Conservation (phyloP, 2,797 vertebrate genomes). For the Malurus splendens region DNA sequence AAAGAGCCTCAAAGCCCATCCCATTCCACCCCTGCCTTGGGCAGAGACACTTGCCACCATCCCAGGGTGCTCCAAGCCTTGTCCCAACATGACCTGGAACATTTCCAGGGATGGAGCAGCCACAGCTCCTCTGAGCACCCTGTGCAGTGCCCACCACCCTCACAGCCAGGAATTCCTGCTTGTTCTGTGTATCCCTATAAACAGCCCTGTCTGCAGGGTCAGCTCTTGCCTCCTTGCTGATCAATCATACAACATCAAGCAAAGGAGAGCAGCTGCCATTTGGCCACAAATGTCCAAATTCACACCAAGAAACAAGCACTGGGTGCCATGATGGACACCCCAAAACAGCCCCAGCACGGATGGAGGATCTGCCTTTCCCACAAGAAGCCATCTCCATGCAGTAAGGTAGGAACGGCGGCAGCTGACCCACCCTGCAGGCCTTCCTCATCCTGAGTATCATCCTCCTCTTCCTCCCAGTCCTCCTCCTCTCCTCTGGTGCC, state of each 20-base stretch:
- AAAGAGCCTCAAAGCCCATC: rapidly evolving
- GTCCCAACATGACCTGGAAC: rapidly evolving
- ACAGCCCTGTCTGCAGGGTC: neutral
- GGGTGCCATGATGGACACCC: neutral
- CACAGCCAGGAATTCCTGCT: neutral
- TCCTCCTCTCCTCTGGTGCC: neutral
- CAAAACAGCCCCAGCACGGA: neutral
- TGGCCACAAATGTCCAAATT: neutral
- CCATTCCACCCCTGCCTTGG: rapidly evolving
- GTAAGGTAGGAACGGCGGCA: neutral
- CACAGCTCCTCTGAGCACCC: rapidly evolving
- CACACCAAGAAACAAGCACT: neutral
- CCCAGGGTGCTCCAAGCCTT: rapidly evolving
- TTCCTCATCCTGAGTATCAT: neutral
- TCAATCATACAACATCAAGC: neutral
- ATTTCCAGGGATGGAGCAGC: neutral
- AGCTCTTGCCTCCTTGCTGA: neutral
- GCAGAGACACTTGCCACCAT: rapidly evolving
- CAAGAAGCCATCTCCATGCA: rapidly evolving
- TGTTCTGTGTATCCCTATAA: neutral
- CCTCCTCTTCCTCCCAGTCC: neutral
- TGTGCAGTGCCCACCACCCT: rapidly evolving
- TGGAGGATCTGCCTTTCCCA: rapidly evolving
- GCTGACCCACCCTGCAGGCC: neutral
- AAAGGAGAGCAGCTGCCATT: neutral